Evolutionary conservation across 2,113 vertebrate genomes (phyloP), one percentile per base, ranked within the genome.

Genomic region (Larimichthys polyactis): DNA sequence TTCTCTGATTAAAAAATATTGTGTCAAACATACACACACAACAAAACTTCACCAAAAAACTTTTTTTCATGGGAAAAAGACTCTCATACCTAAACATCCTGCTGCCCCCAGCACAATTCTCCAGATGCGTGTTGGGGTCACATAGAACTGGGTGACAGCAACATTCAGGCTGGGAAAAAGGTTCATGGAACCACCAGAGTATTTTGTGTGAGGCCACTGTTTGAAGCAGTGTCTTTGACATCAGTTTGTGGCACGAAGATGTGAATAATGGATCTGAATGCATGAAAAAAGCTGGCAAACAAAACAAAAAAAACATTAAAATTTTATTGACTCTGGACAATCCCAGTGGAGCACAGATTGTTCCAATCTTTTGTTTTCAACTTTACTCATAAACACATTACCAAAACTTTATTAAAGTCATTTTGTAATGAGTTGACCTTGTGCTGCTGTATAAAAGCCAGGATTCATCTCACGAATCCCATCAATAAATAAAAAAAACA

Each of bases 191-290:
- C 67, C 74, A 76, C 58, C 46, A 75, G 20, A 79, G 40, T 24
- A 55, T 44, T 75, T 65, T 68, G 69, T 60, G 27, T 60, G 59
- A 51, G 10, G 48, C 60, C 11, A 22, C 32, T 27, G 66, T 81
- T 85, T 87, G 65, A 65, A 82, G 51, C n/a, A 19, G 2, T 12
- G 17, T 75, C 44, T 83, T 48, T 71, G 72, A 75, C 71, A 20
- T 58, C 29, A 70, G 44, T 70, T 65, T 81, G 71, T 79, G 55
- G 57, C 65, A 63, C 16, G 17, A 40, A 71, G 22, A 81, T 59
- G 0, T 77, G 68, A 79, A 68, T 63, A 75, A 77, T 81, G 46
- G 75, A 16, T 75, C 51, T 51, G 27, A 67, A 54, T 16, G 20
- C 49, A 48, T 27, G 29, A 17, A 68, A 36, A 80, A 54, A 29